A percentile compares a stretch with the other conserved stretches of the same genome.
Conservation (phyloP, 2,797 vertebrate genomes). For the Gymnoscopelus microlampas region DNA sequence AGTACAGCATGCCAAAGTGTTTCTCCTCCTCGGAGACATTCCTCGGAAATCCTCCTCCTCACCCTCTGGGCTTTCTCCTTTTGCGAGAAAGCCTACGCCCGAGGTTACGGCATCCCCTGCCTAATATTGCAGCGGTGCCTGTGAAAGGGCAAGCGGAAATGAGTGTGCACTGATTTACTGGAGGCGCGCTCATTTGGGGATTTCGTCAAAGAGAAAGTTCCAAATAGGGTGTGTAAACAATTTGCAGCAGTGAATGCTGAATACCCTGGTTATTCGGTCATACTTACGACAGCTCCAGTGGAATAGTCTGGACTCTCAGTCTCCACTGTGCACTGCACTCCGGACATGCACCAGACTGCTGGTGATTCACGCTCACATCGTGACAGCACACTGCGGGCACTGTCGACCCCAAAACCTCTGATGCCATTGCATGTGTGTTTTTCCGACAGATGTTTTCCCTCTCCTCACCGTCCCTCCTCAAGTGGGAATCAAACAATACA, state of each 20-base stretch:
- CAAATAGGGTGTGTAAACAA: conserved; percentile 3
- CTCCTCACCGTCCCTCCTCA: conserved; percentile 5
- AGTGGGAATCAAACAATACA: conserved; percentile 11
- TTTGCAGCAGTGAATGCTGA: neutral
- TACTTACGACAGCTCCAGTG: neutral
- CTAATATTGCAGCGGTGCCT: neutral
- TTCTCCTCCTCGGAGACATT: neutral
- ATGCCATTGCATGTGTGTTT: neutral
- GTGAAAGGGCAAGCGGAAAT: conserved; percentile 32
- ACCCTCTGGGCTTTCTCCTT: no score
- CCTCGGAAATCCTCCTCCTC: neutral
- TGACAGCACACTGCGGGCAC: conserved; percentile 14
- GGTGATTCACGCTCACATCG: conserved; percentile 34
- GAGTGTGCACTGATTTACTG: conserved; percentile 21
- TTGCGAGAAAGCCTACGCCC: no score
- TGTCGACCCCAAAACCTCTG: conserved; percentile 22
- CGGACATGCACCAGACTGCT: conserved; percentile 15
- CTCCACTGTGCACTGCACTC: neutral
- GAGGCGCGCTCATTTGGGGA: neutral
- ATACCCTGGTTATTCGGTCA: neutral
- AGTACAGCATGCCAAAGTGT: neutral
- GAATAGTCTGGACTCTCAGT: neutral
- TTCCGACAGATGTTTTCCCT: conserved; percentile 48
- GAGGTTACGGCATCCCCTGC: no score
- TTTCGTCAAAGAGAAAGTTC: conserved; percentile 38